These are phyloP conservation scores for Epinotia ramella DNA, from an alignment of 2,888 invertebrate genomes.

Conservation along the genomic window DNA sequence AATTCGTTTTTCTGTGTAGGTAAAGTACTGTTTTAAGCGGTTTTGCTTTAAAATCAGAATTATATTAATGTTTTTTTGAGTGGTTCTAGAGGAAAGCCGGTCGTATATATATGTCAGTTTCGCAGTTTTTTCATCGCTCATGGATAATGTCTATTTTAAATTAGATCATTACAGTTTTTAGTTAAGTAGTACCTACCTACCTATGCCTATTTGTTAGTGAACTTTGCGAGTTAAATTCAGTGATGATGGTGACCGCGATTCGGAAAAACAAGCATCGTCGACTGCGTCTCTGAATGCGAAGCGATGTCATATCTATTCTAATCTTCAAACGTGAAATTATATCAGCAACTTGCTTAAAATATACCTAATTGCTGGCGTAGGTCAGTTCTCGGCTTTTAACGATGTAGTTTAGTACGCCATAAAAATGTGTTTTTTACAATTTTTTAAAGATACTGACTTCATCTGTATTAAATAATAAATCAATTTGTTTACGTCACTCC, in stretches of 20 bases:
- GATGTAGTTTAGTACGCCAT: neutral
- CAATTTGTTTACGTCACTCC: too few relatives aligned
- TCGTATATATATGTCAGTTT: conserved; percentile 28
- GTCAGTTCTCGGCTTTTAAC: conserved; percentile 2
- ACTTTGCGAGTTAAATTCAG: conserved; percentile 33
- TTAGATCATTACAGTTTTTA: conserved; percentile 3
- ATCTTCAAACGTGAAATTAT: conserved; percentile 23
- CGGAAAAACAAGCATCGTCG: conserved; percentile 6
- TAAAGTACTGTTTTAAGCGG: neutral
- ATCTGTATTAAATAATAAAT: too few relatives aligned
- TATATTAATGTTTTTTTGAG: neutral
- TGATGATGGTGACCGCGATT: conserved; percentile 34
- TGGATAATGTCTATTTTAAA: neutral
- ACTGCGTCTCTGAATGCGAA: conserved; percentile 15
- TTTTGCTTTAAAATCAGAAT: neutral
- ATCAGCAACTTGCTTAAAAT: conserved; percentile 14
- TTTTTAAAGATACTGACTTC: neutral
- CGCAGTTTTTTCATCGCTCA: conserved; percentile 1
- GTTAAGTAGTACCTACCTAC: neutral
- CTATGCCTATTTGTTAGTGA: conserved; percentile 8
- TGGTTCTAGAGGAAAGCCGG: conserved; percentile 13
- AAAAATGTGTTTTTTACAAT: neutral
- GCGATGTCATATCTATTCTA: conserved; percentile 30
- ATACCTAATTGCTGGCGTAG: conserved; percentile 5
- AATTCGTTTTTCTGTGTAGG: neutral